Base-by-base conservation (phyloP, 2,113 vertebrate genomes). In the Ceuthmochares aereus region DNA sequence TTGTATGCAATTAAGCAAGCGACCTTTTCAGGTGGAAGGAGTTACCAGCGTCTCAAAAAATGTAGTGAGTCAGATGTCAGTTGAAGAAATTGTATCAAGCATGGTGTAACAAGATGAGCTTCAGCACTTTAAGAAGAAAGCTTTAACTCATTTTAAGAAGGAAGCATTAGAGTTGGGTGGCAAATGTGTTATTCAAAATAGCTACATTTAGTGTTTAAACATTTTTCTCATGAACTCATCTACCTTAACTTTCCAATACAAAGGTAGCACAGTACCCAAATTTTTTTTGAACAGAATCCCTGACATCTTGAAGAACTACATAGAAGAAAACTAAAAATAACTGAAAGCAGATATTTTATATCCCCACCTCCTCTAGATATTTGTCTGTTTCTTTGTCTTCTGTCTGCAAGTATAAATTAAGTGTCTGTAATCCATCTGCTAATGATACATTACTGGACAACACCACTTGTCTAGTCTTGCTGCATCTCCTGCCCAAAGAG, bases 31-130 rank as follows among this genome's bases (percentile, higher is more conserved):
- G 74, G 51, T 66, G 23, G 47, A 85, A 58, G 54, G 37, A 63
- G 58, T 0, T 47, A 54, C 17, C 43, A 7, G 42, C 26, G 23
- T 73, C 29, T 77, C 0, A 0, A 21, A 73, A 66, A 78, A 58
- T 15, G 14, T 36, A 32, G 10, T 2, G 69, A 93, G 54, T 55
- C 22, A 5, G 23, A 12, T 56, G 25, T 78, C 42, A 27, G 26
- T 2, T 90, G 51, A 87, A 64, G 62, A 59, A 83, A 60, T 69
- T 92, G 32, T 25, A 1, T 10, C 29, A 62, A 54, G 29, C 15
- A 19, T 6, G 4, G 19, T 49, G 7, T 79, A 75, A 75, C 14
- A 63, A 29, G 32, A 66, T 74, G n/a, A 67, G 16, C 56, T 82
- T 78, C 75, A 55, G 37, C 43, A 60, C 26, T 47, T 37, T 4